Percentiles rank a stretch among this genome's conserved stretches.
These are phyloP conservation scores for Melanchra persicariae DNA, from an alignment of 2,888 invertebrate species.

Conservation along the genomic window DNA sequence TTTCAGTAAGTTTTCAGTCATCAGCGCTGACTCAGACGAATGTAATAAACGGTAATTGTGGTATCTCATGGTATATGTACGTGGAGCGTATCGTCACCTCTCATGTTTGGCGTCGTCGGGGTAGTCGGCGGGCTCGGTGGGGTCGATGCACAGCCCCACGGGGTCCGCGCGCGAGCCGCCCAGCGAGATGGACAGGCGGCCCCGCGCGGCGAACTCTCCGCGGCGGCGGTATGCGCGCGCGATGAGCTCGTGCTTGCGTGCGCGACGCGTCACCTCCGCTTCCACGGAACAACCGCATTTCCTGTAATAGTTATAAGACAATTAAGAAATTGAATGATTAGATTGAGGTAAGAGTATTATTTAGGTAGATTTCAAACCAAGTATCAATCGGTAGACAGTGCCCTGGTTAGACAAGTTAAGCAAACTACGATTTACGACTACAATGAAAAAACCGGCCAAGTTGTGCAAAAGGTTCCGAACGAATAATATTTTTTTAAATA, in stretches of 20 bases:
- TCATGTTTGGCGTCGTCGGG: slow-evolving; percentile 86
- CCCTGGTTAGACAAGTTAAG: too few species aligned
- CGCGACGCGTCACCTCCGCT: slow-evolving; percentile 89
- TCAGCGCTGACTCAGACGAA: background rate
- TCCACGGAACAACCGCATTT: slow-evolving; percentile 94
- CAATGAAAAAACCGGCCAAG: too few species aligned
- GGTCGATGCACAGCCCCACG: slow-evolving; percentile 92
- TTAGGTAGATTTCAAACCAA: too few species aligned
- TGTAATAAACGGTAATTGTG: too few species aligned
- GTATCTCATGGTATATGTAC: background rate
- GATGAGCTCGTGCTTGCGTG: slow-evolving; percentile 97
- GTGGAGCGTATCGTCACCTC: slow-evolving; percentile 72
- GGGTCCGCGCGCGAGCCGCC: slow-evolving; percentile 97
- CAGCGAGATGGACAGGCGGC: slow-evolving; percentile 96
- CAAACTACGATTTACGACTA: too few species aligned
- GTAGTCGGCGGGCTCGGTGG: slow-evolving; percentile 83
- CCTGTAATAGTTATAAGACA: slow-evolving; percentile 79
- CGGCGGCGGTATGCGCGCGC: slow-evolving; percentile 97
- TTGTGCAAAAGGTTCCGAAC: too few species aligned
- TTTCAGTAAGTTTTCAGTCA: too few species aligned
- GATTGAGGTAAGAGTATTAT: too few species aligned
- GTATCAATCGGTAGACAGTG: too few species aligned
- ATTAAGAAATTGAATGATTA: too few species aligned
- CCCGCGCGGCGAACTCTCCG: slow-evolving; percentile 95
- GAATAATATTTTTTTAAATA: too few species aligned